phyloP scores from a whole-genome alignment of 2,113 vertebrate genomes.

The Archocentrus centrarchus region DNA sequence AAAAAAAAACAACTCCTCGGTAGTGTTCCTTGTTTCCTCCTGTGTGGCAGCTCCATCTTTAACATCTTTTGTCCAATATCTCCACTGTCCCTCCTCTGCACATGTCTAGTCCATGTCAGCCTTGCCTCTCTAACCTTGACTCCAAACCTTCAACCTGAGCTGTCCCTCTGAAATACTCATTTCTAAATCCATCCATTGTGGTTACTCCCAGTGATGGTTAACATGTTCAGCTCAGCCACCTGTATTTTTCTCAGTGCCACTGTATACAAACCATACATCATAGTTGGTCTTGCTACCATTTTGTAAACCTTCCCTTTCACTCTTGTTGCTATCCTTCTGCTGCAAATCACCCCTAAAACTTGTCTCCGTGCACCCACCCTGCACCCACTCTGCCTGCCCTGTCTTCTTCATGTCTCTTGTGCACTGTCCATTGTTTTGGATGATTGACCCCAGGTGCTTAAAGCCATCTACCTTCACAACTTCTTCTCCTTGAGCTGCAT shows the following conservation, averaged over 20 bases:
- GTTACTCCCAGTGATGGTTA: background rate
- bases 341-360: background rate
- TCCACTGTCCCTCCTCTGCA: too few relatives aligned
- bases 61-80: too few relatives aligned
- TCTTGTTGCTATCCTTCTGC: background rate
- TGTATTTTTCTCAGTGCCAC: background rate
- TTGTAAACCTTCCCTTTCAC: background rate
- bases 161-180: too few relatives aligned
- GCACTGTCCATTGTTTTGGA: background rate
- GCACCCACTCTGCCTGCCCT: background rate
- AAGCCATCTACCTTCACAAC: background rate
- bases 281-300: background rate
- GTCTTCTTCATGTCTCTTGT: background rate
- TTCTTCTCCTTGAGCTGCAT: background rate
- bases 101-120: too few relatives aligned
- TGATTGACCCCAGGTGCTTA: background rate
- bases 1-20: too few relatives aligned
- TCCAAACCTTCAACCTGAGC: too few relatives aligned
- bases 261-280: background rate
- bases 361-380: background rate
- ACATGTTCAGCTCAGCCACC: background rate
- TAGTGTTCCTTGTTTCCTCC: background rate
- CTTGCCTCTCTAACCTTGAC: too few relatives aligned
- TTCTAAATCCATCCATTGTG: background rate
- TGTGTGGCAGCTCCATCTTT: background rate